Conservation (phyloP, 2,888 invertebrate species). For the Eilema sororculum region DNA sequence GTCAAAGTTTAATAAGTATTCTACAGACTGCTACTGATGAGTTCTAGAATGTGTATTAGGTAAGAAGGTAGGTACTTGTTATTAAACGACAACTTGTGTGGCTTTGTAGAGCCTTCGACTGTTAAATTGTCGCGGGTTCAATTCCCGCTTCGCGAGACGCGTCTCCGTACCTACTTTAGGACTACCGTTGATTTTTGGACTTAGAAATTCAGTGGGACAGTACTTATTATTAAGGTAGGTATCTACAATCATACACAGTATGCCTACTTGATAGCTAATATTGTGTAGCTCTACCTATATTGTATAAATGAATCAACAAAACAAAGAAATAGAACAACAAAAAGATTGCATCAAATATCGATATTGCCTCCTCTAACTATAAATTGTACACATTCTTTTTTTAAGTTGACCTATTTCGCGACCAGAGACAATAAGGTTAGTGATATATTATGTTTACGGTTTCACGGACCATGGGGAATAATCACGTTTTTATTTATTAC, state of each 20-base stretch:
- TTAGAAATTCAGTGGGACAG: no score
- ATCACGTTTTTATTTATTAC: neutral
- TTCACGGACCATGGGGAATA: neutral
- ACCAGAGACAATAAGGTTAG: neutral
- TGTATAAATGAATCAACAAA: neutral
- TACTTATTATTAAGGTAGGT: no score
- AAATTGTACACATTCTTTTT: neutral
- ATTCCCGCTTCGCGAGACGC: neutral
- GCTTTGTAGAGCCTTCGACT: neutral
- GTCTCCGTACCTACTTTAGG: no score
- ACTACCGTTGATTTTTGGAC: no score
- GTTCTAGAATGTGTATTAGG: neutral
- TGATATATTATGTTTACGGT: conserved; percentile 3
- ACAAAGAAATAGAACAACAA: conserved; percentile 1
- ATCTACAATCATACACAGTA: no score
- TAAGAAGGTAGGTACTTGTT: neutral
- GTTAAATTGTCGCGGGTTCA: neutral
- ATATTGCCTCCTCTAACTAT: neutral
- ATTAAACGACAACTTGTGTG: neutral
- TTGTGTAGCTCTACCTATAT: neutral
- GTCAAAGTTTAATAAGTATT: neutral
- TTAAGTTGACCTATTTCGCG: neutral
- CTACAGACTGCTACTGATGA: no score
- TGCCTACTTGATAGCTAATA: no score
- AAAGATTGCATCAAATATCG: neutral